Evolutionary conservation across 2,888 invertebrate genomes (phyloP), one percentile per base, ranked within the genome.

Genomic region (Drosophila greeni): DNA sequence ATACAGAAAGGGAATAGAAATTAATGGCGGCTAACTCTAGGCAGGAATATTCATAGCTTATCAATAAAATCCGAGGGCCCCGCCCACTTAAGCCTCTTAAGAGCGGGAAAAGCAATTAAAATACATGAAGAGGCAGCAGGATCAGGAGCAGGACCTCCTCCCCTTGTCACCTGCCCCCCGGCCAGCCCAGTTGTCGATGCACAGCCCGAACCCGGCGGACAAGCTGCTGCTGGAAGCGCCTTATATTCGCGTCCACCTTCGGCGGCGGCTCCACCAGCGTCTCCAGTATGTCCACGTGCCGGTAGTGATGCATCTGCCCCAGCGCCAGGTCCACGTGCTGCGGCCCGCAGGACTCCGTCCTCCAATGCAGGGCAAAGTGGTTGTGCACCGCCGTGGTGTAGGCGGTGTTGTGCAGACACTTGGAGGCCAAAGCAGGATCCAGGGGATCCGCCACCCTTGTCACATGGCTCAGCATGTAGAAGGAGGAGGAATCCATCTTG

Each of bases 401-500:
- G 80, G 94, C 94, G 26, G 96, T 95, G 89, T 95, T 94, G 89
- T 97, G 97, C 90, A 97, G 95, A 88, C 96, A 96, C 90, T 97
- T 97, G 74, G 95, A 93, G 88, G 95, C 96, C 87, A 94, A 94
- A 69, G 94, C 94, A 0, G 94, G 94, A 87, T 94, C 94, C 23
- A 95, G 94, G 89, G 95, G 95, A 88, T 96, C 94, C 79, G 93
- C 93, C 67, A 95, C 94, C 56, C 96, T 92, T 86, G 94, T 93
- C 52, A 96, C 95, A 89, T 96, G 96, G 87, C 95, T 95, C 85
- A 96, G 88, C 96, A 97, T 97, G 89, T 96, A 95, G 93, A 96
- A 95, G 72, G 90, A 91, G 72, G 90, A 91, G 34, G 94, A 94
- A 73, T 95, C 95, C 74, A 93, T 92, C 78, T 92, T 92, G 66